Percentiles rank a stretch among this genome's conserved stretches.
These are phyloP conservation scores for Marmota monax DNA, from an alignment of 2,113 vertebrate species.

Conservation along the genomic window DNA sequence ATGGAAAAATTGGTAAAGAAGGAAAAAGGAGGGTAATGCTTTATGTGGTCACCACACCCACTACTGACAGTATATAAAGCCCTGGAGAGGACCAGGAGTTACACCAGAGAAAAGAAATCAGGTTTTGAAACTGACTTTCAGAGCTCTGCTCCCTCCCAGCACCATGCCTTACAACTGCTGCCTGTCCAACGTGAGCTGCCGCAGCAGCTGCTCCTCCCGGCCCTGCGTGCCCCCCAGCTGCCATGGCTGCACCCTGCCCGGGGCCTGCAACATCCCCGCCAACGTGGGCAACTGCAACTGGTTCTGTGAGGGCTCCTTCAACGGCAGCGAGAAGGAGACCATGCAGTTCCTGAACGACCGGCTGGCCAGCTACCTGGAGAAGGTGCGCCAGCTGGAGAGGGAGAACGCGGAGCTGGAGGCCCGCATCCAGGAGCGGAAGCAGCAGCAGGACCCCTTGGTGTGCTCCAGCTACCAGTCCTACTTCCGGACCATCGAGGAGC, in stretches of 20 bases:
- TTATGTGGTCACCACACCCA: constrained; percentile 72
- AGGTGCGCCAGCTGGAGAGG: constrained; percentile 87
- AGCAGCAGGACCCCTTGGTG: constrained; percentile 66
- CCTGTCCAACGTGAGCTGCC: constrained; percentile 67
- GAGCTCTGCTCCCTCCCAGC: constrained; percentile 6
- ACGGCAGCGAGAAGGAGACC: constrained; percentile 86
- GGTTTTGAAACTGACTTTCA: constrained; percentile 15
- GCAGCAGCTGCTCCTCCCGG: constrained; percentile 63
- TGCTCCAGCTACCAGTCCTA: constrained; percentile 74
- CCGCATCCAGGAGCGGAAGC: constrained; percentile 76
- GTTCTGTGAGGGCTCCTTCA: constrained; percentile 72
- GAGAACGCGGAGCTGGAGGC: constrained; percentile 86
- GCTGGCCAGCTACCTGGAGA: constrained; percentile 88
- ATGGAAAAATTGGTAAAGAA: constrained; percentile 59
- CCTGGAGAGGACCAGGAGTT: not conserved
- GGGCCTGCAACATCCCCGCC: constrained; percentile 75
- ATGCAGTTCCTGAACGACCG: constrained; percentile 90
- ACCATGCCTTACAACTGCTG: constrained; percentile 75
- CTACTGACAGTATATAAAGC: constrained; percentile 71
- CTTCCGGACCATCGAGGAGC: constrained; percentile 79
- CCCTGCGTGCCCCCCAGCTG: constrained; percentile 74
- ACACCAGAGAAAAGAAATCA: constrained; percentile 39
- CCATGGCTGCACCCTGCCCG: constrained; percentile 52
- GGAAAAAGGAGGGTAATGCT: constrained; percentile 39
- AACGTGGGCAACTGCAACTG: constrained; percentile 62